Evolutionary conservation across 2,888 invertebrate species (phyloP).

Genomic region (Drosophila subquinaria): DNA sequence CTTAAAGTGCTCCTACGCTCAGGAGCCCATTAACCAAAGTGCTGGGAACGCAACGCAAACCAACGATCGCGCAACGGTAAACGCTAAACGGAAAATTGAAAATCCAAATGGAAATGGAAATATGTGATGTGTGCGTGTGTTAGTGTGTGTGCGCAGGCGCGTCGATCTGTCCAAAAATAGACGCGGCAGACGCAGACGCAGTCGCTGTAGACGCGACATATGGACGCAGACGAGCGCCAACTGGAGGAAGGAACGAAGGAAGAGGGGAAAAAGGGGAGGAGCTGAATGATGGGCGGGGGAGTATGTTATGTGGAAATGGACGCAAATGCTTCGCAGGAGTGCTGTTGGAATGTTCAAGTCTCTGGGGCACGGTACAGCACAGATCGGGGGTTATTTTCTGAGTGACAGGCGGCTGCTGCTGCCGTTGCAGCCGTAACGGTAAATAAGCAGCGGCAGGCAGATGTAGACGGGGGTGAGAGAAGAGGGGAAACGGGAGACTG

Average conservation of each 20-base stretch:
- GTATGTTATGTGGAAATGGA: conserved; percentile 49
- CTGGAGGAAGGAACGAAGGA: conserved; percentile 8
- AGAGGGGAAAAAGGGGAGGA: conserved; percentile 2
- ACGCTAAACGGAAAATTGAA: conserved; percentile 64
- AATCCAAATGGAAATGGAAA: conserved; percentile 46
- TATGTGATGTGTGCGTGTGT: not conserved
- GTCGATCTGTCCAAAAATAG: conserved; percentile 62
- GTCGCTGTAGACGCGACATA: conserved; percentile 62
- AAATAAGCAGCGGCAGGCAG: conserved; percentile 74
- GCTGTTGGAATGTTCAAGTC: conserved; percentile 72
- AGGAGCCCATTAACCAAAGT: conserved; percentile 70
- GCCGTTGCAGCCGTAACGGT: conserved; percentile 64
- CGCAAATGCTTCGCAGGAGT: conserved; percentile 79
- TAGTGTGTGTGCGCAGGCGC: conserved; percentile 71
- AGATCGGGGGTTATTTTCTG: conserved; percentile 34
- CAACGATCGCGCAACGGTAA: conserved; percentile 51
- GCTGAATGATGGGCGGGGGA: conserved; percentile 11
- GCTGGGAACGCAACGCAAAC: conserved; percentile 38
- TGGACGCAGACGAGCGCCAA: conserved; percentile 64
- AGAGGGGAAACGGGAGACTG: conserved; percentile 1
- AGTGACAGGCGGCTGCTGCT: conserved; percentile 74
- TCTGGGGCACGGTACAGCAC: conserved; percentile 21
- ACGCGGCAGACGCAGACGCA: conserved; percentile 53
- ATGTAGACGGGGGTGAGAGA: conserved; percentile 11
- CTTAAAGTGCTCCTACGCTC: conserved; percentile 40